A percentile compares a stretch with the other conserved stretches of the same genome.
Evolutionary conservation across 2,888 invertebrate genomes (phyloP).

Genomic region (Drosophila flavopinicola): DNA sequence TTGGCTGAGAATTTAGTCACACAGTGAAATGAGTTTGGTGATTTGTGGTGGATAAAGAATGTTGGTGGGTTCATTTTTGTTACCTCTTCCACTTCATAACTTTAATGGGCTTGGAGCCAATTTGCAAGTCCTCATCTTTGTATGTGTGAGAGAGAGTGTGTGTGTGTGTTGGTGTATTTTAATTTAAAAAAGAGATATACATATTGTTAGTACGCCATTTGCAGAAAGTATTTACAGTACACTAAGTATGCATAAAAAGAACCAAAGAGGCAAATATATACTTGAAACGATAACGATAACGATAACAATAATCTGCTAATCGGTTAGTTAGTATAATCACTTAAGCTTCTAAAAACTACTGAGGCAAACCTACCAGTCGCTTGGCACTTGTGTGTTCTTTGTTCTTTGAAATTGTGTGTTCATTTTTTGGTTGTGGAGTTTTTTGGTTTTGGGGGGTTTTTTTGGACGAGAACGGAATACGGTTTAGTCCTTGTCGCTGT

Average conservation of each 20-base stretch:
- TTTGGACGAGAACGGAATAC: slow-evolving; percentile 82
- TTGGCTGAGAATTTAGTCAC: background rate
- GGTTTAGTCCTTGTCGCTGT: slow-evolving; percentile 83
- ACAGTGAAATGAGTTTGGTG: slow-evolving; percentile 15
- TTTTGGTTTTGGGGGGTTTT: slow-evolving; percentile 26
- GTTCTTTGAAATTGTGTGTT: slow-evolving; percentile 28
- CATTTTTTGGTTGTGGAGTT: slow-evolving; percentile 16
- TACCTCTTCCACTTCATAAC: slow-evolving; percentile 83
- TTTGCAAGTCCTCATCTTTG: slow-evolving; percentile 81
- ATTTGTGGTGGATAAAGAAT: slow-evolving; percentile 14
- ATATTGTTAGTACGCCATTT: slow-evolving; percentile 66
- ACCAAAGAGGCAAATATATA: slow-evolving; percentile 13
- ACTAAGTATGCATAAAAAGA: slow-evolving; percentile 19
- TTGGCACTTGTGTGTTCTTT: slow-evolving; percentile 24
- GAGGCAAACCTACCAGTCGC: slow-evolving; percentile 63
- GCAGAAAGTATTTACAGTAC: slow-evolving; percentile 31
- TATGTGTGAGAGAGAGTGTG: slow-evolving; percentile 24
- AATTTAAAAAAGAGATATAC: slow-evolving; percentile 51
- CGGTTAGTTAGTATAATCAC: slow-evolving; percentile 18
- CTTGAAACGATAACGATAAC: slow-evolving; percentile 14
- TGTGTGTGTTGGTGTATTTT: slow-evolving; percentile 22
- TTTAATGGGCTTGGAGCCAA: slow-evolving; percentile 81
- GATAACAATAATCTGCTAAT: slow-evolving; percentile 19
- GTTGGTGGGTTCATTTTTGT: slow-evolving; percentile 37
- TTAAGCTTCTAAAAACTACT: slow-evolving; percentile 33